Percentiles rank a stretch among this genome's conserved stretches.
phyloP scores from a whole-genome alignment of 37 sponge, comb jelly and placozoan species.

The Aphrocallistes beatrix region DNA sequence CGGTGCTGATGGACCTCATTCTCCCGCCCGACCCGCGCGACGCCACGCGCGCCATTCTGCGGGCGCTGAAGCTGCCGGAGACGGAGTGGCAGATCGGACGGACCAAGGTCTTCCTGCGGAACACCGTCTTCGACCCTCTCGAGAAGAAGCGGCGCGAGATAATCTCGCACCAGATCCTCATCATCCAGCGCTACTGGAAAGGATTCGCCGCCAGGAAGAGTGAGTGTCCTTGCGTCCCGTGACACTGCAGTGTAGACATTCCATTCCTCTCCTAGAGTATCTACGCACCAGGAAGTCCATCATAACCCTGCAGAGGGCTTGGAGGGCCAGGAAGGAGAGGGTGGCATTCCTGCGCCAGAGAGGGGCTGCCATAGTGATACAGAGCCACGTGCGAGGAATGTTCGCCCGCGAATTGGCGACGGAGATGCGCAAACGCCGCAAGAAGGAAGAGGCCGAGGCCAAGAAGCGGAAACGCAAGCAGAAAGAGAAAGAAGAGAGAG shows the following conservation, averaged over 20 bases:
- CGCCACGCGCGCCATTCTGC: conserved; percentile 55
- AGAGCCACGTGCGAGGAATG: conserved; percentile 68
- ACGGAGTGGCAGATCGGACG: conserved; percentile 94
- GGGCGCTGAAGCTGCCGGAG: conserved; percentile 55
- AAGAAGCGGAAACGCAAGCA: conserved; percentile 18
- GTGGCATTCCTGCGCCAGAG: conserved; percentile 40
- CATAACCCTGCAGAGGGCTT: conserved; percentile 52
- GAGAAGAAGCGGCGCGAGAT: conserved; percentile 55
- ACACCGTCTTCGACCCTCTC: conserved; percentile 85
- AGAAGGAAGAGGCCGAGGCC: conserved; percentile 52
- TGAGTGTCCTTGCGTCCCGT: neutral
- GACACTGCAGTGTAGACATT: neutral
- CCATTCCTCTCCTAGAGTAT: conserved; percentile 30
- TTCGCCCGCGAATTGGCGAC: conserved; percentile 64
- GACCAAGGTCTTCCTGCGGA: conserved; percentile 72
- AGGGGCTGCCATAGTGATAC: conserved; percentile 63
- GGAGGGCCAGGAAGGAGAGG: conserved; percentile 50
- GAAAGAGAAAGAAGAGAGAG: conserved; percentile 37
- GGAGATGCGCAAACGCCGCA: conserved; percentile 47
- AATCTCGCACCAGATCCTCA: conserved; percentile 50
- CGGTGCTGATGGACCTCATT: conserved; percentile 40
- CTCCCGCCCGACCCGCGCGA: conserved; percentile 54
- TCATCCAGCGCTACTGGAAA: conserved; percentile 72
- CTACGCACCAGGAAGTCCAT: conserved; percentile 25
- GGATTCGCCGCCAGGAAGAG: conserved; percentile 37